Conservation (phyloP, 2,797 vertebrate genomes). For the Lindbergichthys nudifrons region DNA sequence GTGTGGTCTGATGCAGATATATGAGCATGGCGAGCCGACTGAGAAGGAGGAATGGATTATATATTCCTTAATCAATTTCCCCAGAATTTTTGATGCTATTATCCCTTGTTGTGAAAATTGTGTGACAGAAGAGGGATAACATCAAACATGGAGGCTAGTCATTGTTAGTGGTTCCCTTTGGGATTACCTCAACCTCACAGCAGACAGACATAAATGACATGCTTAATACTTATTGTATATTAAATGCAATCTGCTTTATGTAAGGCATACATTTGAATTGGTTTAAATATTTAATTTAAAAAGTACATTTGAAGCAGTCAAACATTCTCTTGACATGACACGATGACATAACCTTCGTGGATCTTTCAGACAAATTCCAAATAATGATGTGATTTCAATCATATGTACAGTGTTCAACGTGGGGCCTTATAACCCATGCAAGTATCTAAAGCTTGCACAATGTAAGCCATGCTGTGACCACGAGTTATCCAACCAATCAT, state of each 20-base stretch:
- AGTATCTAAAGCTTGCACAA: constrained; percentile 18
- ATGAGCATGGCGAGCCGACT: constrained; percentile 47
- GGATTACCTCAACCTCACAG: constrained; percentile 44
- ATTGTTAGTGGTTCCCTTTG: constrained; percentile 29
- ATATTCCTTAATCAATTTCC: constrained; percentile 66
- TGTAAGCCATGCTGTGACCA: constrained; percentile 9
- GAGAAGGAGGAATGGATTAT: constrained; percentile 55
- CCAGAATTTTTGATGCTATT: constrained; percentile 68
- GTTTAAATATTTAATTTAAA: constrained; percentile 3
- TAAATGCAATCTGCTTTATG: constrained; percentile 13
- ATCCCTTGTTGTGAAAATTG: constrained; percentile 68
- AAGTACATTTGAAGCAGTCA: constrained; percentile 9
- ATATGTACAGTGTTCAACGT: constrained; percentile 1
- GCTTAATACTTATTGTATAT: constrained; percentile 12
- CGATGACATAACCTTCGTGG: not conserved
- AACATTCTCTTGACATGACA: constrained; percentile 5
- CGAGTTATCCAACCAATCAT: constrained; percentile 28
- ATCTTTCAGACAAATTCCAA: constrained; percentile 15
- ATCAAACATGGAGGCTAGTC: constrained; percentile 51
- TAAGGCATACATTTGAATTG: not conserved
- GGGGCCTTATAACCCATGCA: not conserved
- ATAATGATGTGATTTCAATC: constrained; percentile 18
- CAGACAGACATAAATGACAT: constrained; percentile 14
- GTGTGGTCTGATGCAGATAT: constrained; percentile 73
- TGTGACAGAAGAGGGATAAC: constrained; percentile 59